Evolutionary conservation across 2,888 invertebrate species (phyloP), one percentile per base, ranked within the genome.

Genomic region (Furcula furcula): DNA sequence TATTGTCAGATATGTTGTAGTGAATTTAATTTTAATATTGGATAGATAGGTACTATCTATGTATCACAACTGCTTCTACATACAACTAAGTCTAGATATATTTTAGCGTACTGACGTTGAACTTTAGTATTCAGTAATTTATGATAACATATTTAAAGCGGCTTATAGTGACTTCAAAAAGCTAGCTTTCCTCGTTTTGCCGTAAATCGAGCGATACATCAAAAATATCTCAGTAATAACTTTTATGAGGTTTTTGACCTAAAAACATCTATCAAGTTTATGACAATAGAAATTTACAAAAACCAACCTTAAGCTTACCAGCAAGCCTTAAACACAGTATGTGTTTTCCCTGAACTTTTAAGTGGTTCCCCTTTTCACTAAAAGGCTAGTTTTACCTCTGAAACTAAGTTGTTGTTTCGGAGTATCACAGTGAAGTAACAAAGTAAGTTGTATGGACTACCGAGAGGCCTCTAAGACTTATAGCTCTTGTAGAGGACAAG

Each of bases 401-500:
- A 28, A 55, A 41, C 39, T 47, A 38, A 46, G 50, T 41, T 36
- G 36, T 46, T 42, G 36, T 47, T 59, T 55, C 32, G 44, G 54
- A 58, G 44, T 55, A 50, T 54, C 43, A 41, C 51, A 50, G 44
- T 65, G 64, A 71, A 68, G 49, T 67, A 57, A 58, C 64, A 65
- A 67, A 69, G 65, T 60, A 64, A 59, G 63, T 39, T 56, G 46
- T 15, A 22, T 35, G 45, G 56, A 57, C 61, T 71, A 60, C 63
- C 58, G 61, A 73, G 74, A 68, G 71, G 75, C 74, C 73, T 65
- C 71, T 65, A 60, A 70, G 73, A 73, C 56, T 71, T 67, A 76
- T 71, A 65, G 65, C 71, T 68, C 59, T 51, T 26, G 47, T 60
- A 69, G 82, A 83, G 85, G 84, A 86, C 82, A 81, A 67, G 65